phyloP scores from a whole-genome alignment of 2,888 invertebrate genomes.

The Acanthococcus lagerstroemiae region DNA sequence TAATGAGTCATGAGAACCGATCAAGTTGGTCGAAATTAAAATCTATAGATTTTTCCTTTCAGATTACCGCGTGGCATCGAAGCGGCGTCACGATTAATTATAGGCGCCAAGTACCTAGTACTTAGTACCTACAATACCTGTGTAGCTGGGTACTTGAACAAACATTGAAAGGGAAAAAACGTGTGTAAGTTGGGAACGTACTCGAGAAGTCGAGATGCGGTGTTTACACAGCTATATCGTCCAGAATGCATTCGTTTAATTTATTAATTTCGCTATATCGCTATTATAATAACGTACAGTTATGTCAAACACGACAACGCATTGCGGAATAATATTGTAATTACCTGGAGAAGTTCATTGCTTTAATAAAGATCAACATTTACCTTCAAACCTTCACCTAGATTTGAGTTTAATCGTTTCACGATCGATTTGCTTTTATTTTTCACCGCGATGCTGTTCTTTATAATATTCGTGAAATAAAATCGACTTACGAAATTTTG shows the following conservation, averaged over 20 bases:
- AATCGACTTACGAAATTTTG: constrained; percentile 21
- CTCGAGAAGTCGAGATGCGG: neutral
- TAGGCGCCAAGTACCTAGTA: too few species aligned
- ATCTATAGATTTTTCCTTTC: too few species aligned
- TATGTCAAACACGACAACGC: neutral
- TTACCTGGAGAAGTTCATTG: constrained; percentile 26
- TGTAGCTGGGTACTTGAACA: too few species aligned
- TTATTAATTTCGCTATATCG: neutral
- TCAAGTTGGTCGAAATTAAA: too few species aligned
- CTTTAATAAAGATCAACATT: constrained; percentile 12
- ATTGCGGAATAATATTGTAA: constrained; percentile 3
- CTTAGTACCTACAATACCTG: too few species aligned
- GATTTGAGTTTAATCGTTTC: constrained; percentile 20
- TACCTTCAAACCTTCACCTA: constrained; percentile 26
- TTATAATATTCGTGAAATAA: constrained; percentile 19
- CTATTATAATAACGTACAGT: too few species aligned
- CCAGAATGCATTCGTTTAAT: neutral
- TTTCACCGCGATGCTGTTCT: neutral
- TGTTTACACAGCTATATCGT: neutral
- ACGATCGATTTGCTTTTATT: constrained; percentile 20
- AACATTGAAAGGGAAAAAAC: too few species aligned
- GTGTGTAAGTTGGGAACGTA: neutral
- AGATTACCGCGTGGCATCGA: too few species aligned
- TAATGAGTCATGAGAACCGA: too few species aligned
- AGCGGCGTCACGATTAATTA: too few species aligned